phyloP scores from a whole-genome alignment of 2,797 vertebrate species.

The Sebastes cheni region DNA sequence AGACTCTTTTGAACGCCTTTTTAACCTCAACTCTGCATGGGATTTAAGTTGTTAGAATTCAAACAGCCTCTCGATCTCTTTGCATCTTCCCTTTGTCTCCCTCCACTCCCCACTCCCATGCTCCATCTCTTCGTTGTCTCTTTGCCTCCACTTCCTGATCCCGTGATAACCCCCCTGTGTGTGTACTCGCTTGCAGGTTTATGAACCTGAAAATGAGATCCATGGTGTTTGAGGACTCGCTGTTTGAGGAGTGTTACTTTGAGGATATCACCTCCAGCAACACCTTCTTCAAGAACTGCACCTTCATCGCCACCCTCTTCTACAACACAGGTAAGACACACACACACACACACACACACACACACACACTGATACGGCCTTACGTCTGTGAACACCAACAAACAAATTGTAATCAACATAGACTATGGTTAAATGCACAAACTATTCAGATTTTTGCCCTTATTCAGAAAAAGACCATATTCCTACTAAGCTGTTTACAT shows the following conservation, averaged over 20 bases:
- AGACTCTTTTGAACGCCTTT: background rate
- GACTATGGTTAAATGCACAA: background rate
- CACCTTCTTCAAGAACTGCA: conserved; percentile 98
- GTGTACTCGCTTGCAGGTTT: conserved; percentile 82
- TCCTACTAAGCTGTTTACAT: background rate
- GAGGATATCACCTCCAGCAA: conserved; percentile 97
- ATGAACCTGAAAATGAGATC: conserved; percentile 94
- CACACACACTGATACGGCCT: background rate
- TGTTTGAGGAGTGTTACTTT: conserved; percentile 97
- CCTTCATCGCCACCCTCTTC: conserved; percentile 94
- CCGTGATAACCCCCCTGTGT: background rate
- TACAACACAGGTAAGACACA: conserved; percentile 91
- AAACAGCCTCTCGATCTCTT: background rate
- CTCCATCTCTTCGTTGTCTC: background rate
- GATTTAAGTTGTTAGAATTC: conserved; percentile 1
- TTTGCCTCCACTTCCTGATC: background rate
- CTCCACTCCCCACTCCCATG: background rate
- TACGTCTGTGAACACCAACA: background rate
- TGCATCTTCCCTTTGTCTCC: background rate
- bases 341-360: background rate
- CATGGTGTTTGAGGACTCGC: conserved; percentile 93
- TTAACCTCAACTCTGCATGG: background rate
- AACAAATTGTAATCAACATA: background rate
- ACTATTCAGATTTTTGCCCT: too few relatives aligned
- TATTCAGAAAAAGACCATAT: background rate